Evolutionary conservation across 2,888 invertebrate species (phyloP), one percentile per base, ranked within the genome.

Genomic region (Pteria penguin): DNA sequence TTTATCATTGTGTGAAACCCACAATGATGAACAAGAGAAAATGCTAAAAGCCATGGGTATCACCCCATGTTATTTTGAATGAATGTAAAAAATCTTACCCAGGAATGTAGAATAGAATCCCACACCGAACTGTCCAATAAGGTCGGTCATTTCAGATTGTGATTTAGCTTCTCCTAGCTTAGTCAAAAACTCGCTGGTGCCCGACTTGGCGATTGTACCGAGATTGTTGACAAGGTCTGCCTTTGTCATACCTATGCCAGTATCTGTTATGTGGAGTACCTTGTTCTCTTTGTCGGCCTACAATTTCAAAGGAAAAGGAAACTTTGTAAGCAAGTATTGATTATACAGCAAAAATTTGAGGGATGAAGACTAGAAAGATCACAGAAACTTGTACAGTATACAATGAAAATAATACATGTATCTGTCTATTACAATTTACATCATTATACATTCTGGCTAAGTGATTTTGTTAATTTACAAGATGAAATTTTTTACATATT

Each of bases 51-150:
- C 57, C 24, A 45, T 11, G 45, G 11, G 14, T 45, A 45, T 14
- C 14, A 45, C 45, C 8, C 14, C 8, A 45, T 11, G 45, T 8
- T 11, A 45, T 45, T 11, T 14, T 45, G 14, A n/a, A n/a, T n/a
- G n/a, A n/a, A n/a, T n/a, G n/a, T n/a, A n/a, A 71, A 24, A 11
- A 54, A 5, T 80, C 88, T 80, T 84, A 92, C 92, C 91, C 70
- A 97, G 94, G 94, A 99, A 99, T 2, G 98, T 96, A 0, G 99
- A 99, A 93, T 99, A 99, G 94, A 99, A 99, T 77, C 99, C 99
- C 84, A 99, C 99, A 91, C 99, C 99, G 93, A 99, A 99, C 93
- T 98, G 98, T 3, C 99, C 99, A 93, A 99, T 99, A 95, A 99
- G 96, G 93, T 99, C 99, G 91, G 96, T 97, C 93, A 96, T 94